Conservation (phyloP, 2,113 vertebrate species). For the Tachycineta bicolor region DNA sequence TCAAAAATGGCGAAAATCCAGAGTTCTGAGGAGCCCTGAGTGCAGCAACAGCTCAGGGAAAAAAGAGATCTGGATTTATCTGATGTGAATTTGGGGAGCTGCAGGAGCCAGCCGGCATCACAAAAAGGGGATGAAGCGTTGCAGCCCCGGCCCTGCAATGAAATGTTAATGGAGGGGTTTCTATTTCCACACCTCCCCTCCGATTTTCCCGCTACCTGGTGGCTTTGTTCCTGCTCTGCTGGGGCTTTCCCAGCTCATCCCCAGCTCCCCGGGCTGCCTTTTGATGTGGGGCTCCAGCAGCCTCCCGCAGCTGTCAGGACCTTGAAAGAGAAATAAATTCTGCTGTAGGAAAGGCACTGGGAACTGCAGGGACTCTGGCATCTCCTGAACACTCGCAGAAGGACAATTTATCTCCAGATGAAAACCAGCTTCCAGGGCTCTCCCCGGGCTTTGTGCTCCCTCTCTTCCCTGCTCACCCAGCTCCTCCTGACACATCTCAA, state of each 20-base stretch:
- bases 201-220: accelerated
- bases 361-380: accelerated
- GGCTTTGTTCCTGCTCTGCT: neutral
- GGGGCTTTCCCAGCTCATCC: neutral
- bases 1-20: neutral
- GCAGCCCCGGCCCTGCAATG: neutral
- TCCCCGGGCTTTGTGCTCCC: neutral
- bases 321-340: neutral
- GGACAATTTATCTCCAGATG: accelerated
- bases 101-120: accelerated
- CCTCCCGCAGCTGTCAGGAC: neutral
- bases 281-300: neutral
- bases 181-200: neutral
- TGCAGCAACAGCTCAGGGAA: neutral
- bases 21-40: neutral
- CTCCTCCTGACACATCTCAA: accelerated
- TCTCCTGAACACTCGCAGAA: accelerated
- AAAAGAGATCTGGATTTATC: neutral
- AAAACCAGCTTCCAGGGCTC: neutral
- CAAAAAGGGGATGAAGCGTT: accelerated
- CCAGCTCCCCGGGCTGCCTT: neutral
- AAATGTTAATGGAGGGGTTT: neutral
- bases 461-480: no score
- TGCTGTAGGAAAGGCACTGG: neutral
- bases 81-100: neutral